Evolutionary conservation across 2,888 invertebrate genomes (phyloP).

Genomic region (Papilio demoleus): DNA sequence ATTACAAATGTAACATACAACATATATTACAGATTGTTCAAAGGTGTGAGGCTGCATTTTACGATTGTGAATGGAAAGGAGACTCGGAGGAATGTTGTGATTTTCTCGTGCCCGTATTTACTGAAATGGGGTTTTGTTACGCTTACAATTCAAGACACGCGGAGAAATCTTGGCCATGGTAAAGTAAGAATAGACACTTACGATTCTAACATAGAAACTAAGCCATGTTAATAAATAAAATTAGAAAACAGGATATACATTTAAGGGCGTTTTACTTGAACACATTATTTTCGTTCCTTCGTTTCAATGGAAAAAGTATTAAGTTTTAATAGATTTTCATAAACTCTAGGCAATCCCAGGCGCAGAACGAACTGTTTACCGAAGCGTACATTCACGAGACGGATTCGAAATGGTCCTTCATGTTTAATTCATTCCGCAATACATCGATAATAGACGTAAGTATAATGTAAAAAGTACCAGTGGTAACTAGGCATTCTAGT

Average conservation of each 20-base stretch:
- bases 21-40: constrained; percentile 78
- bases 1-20: not conserved
- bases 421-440: constrained; percentile 79
- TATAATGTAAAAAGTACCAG: constrained; percentile 33
- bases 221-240: too few species aligned
- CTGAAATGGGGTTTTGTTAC: constrained; percentile 90
- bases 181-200: constrained; percentile 45
- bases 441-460: constrained; percentile 75
- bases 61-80: constrained; percentile 87
- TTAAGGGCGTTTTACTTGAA: too few species aligned
- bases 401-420: constrained; percentile 86
- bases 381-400: constrained; percentile 86
- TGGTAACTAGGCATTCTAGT: not conserved
- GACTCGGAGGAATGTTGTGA: constrained; percentile 86
- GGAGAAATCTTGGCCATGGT: constrained; percentile 83
- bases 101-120: constrained; percentile 87
- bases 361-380: constrained; percentile 67
- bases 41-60: constrained; percentile 84
- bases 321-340: not conserved
- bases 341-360: constrained; percentile 52
- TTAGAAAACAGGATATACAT: too few species aligned
- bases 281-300: too few species aligned
- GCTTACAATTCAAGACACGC: constrained; percentile 87
- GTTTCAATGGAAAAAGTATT: too few species aligned
- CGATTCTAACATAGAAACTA: not conserved